Percentiles rank a stretch among this genome's conserved stretches.
Evolutionary conservation across 2,888 invertebrate genomes (phyloP).

Genomic region (Andrena haemorrhoa): DNA sequence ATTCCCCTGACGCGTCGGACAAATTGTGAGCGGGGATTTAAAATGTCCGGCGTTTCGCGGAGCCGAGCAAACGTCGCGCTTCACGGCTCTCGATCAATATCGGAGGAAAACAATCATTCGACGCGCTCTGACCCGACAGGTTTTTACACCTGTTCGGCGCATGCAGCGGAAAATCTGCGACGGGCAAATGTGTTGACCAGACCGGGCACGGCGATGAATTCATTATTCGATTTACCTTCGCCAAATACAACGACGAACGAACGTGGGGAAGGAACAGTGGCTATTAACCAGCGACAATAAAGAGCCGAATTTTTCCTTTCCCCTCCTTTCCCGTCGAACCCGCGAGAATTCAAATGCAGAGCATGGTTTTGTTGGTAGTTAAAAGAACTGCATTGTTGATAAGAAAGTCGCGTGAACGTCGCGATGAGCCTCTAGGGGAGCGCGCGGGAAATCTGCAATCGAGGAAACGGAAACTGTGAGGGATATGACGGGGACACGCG

Average conservation of each 20-base stretch:
- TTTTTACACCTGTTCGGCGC: neutral
- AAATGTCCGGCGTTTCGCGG: conserved; percentile 30
- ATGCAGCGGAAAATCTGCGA: conserved; percentile 6
- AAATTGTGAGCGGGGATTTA: conserved; percentile 33
- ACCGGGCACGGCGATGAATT: conserved; percentile 18
- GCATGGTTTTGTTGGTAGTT: conserved; percentile 45
- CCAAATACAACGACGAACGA: conserved; percentile 8
- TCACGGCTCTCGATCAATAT: conserved; percentile 36
- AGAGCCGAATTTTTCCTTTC: conserved; percentile 13
- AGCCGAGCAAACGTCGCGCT: conserved; percentile 12
- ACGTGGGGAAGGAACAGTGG: conserved; percentile 19
- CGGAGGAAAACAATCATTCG: conserved; percentile 33
- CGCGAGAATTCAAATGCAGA: conserved; percentile 25
- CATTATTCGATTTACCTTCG: conserved; percentile 39
- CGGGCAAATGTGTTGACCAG: conserved; percentile 12
- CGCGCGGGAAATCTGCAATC: conserved; percentile 6
- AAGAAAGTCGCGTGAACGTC: conserved; percentile 35
- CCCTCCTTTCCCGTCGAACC: too few relatives aligned
- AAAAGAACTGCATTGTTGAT: conserved; percentile 20
- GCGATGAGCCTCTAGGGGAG: conserved; percentile 6
- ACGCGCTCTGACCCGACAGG: neutral
- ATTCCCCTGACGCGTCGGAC: conserved; percentile 31
- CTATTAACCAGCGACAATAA: conserved; percentile 42
- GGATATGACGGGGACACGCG: conserved; percentile 11
- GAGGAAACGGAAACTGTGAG: conserved; percentile 1